Evolutionary conservation across 2,888 invertebrate species (phyloP).

Genomic region (Macrosiphum euphorbiae): DNA sequence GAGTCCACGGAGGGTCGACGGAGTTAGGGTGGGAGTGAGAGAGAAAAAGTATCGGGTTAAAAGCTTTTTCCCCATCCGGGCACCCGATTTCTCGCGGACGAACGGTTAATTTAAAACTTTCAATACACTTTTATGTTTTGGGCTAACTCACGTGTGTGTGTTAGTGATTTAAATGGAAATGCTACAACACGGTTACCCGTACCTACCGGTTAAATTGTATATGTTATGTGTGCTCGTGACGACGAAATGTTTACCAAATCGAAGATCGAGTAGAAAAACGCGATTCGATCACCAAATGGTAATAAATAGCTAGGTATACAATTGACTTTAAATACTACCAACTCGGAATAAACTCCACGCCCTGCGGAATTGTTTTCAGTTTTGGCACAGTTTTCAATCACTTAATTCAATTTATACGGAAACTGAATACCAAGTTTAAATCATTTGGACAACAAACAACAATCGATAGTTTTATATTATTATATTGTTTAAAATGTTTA

Average conservation of each 20-base stretch:
- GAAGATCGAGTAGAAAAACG: conserved; percentile 31
- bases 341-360: background rate
- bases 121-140: conserved; percentile 50
- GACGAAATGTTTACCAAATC: conserved; percentile 35
- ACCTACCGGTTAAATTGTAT: background rate
- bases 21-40: background rate
- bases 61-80: conserved; percentile 39
- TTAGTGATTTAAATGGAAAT: conserved; percentile 61
- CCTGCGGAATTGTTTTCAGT: background rate
- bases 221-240: background rate
- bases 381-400: conserved; percentile 39
- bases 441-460: background rate
- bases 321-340: conserved; percentile 3
- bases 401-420: conserved; percentile 20
- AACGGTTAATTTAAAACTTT: conserved; percentile 64
- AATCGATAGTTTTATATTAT: background rate
- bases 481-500: background rate
- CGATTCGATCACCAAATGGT: conserved; percentile 22
- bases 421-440: background rate
- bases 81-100: conserved; percentile 51
- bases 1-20: conserved; percentile 28
- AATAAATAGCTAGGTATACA: conserved; percentile 5
- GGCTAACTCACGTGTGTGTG: conserved; percentile 12
- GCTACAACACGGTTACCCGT: conserved; percentile 10
- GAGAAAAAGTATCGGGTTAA: conserved; percentile 62